Evolutionary conservation across 2,888 invertebrate genomes (phyloP).

Genomic region (Temnothorax rugatulus): DNA sequence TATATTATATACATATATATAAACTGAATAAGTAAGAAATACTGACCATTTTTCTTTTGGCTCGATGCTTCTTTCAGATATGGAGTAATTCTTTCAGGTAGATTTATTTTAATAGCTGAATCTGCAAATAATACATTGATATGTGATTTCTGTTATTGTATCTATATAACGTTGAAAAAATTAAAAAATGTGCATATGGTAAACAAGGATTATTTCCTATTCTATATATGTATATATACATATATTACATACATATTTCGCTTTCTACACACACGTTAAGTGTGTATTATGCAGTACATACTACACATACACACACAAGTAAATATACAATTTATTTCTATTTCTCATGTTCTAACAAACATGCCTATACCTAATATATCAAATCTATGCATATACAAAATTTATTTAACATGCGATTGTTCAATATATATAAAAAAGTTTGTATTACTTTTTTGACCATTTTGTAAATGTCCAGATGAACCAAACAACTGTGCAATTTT

Average conservation of each 20-base stretch:
- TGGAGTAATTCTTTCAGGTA: conserved; percentile 35
- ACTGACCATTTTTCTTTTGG: conserved; percentile 4
- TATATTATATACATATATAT: background rate
- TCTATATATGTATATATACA: no score
- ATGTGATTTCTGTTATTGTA: background rate
- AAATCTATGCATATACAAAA: background rate
- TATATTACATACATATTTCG: no score
- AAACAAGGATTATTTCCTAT: no score
- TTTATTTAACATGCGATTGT: background rate
- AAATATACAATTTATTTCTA: no score
- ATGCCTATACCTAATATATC: no score
- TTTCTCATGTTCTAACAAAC: no score
- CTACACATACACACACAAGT: no score
- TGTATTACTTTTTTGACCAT: background rate
- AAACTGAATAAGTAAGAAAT: background rate
- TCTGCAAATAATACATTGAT: conserved; percentile 17
- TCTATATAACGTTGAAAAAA: background rate
- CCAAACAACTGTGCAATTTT: conserved; percentile 8
- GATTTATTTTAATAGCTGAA: background rate
- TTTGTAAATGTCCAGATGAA: background rate
- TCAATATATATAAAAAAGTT: background rate
- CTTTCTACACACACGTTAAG: no score
- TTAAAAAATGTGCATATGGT: no score
- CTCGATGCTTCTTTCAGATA: background rate
- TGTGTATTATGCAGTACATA: no score